Evolutionary conservation across 37 sponge, comb jelly and placozoan species (phyloP), one percentile per base, ranked within the genome.

Genomic region (Halisarca cf. caerulea): DNA sequence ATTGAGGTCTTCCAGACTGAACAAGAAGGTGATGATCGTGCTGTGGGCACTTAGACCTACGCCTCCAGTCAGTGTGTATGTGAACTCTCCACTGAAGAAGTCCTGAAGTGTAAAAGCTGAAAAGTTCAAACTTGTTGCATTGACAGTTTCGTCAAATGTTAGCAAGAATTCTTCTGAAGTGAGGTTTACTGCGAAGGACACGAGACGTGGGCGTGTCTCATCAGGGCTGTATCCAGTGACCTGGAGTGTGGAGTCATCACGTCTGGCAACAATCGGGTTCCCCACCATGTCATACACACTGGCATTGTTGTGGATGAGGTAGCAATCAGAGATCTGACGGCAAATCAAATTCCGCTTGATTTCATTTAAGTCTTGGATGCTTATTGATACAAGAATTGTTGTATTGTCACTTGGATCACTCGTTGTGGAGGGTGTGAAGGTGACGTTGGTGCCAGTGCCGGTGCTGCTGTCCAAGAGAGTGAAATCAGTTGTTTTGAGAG

Each of bases 21-120:
- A 91, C 23, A 0, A 55, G 74, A 96, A 88, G 15, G 54, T 40
- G 38, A 96, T 70, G 5, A 91, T 80, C 0, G 97, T 93, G 73
- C 90, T 84, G 83, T 96, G 89, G 24, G 68, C 80, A 7, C 20
- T 44, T 40, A 71, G 91, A 5, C 60, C 60, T 8, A 24, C 81
- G 0, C 94, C 91, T 62, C 57, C 82, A 51, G 97, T 96, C 32
- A 96, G 90, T 28, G 86, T 91, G 73, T 93, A 96, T 64, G 59
- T 53, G 71, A 69, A 86, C 23, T 85, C 84, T 0, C 75, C 88
- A 34, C 91, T 84, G 81, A 96, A 96, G 89, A 96, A 96, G 80
- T 96, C 97, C 82, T 96, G 97, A n/a, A 96, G 86, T 11, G 88
- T 89, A 59, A 93, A 89, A 21, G 94, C 97, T 66, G 92, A 66